These are phyloP conservation scores for Lepidurus arcticus DNA, from an alignment of 1,140 invertebrate genomes.

Conservation along the genomic window DNA sequence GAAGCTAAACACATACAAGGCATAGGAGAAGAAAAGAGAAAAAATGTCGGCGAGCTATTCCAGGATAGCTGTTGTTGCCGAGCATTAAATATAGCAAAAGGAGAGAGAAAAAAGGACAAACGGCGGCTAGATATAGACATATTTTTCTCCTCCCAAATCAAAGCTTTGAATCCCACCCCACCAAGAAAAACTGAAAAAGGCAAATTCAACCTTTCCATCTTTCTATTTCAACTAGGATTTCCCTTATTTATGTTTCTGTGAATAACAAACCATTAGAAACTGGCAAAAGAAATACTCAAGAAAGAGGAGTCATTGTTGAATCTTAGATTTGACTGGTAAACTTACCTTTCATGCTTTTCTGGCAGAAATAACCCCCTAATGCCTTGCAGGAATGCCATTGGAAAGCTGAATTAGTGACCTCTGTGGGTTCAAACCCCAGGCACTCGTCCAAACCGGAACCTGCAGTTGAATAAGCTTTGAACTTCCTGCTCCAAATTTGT, in stretches of 20 bases:
- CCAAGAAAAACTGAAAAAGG: not conserved
- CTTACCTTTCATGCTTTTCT: slow-evolving; percentile 42
- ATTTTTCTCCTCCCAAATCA: too few species aligned
- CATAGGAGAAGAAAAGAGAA: slow-evolving; percentile 23
- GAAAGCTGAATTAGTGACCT: not conserved
- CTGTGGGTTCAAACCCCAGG: not conserved
- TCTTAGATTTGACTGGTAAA: not conserved
- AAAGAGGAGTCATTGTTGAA: too few species aligned
- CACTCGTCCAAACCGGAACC: not conserved
- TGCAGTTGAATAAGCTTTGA: not conserved
- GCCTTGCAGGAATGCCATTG: slow-evolving; percentile 2
- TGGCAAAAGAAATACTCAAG: too few species aligned
- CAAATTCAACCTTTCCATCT: too few species aligned
- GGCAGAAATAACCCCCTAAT: not conserved
- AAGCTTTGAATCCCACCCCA: not conserved
- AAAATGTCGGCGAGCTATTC: slow-evolving; percentile 23
- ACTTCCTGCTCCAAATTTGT: not conserved
- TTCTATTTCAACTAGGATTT: too few species aligned
- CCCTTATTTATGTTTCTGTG: too few species aligned
- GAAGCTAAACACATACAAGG: not conserved
- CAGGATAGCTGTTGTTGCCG: not conserved
- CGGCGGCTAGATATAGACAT: slow-evolving; percentile 14
- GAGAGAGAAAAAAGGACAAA: slow-evolving; percentile 30
- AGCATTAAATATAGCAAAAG: not conserved
- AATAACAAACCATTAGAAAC: too few species aligned